These are phyloP conservation scores for Capricornis sumatraensis DNA, from an alignment of 2,113 vertebrate species.

Conservation along the genomic window DNA sequence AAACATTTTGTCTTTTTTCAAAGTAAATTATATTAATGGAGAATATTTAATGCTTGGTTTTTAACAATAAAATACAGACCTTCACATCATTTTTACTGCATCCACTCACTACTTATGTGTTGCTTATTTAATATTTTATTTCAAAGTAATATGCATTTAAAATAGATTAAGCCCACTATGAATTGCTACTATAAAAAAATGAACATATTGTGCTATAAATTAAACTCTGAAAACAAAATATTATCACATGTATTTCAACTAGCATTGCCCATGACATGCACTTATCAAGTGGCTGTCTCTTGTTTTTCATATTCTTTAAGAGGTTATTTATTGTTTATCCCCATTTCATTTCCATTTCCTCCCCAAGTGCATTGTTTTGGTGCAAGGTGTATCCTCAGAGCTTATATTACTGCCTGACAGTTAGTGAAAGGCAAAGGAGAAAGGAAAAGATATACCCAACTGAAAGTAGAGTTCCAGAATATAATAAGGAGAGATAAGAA, in stretches of 20 bases:
- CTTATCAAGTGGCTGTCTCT: not conserved
- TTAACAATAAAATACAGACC: not conserved
- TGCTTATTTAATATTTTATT: not conserved
- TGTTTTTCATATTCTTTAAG: not conserved
- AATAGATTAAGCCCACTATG: not conserved
- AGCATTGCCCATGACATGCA: not conserved
- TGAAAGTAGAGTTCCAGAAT: not conserved
- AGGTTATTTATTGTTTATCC: not conserved
- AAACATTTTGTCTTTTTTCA: not conserved
- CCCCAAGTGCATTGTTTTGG: not conserved
- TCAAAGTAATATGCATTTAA: not conserved
- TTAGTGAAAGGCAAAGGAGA: not conserved
- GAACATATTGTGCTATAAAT: not conserved
- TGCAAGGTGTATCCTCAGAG: not conserved
- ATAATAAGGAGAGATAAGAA: not conserved
- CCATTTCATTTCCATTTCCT: not conserved
- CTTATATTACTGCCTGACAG: not conserved
- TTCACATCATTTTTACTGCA: not conserved
- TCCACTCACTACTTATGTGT: not conserved
- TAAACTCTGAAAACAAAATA: not conserved
- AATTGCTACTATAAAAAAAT: not conserved
- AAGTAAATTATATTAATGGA: not conserved
- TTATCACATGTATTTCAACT: not conserved
- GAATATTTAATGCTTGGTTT: not conserved
- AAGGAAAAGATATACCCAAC: not conserved